These are phyloP conservation scores for Sylvicola fuscatus DNA, from an alignment of 2,888 invertebrate genomes.

Conservation along the genomic window DNA sequence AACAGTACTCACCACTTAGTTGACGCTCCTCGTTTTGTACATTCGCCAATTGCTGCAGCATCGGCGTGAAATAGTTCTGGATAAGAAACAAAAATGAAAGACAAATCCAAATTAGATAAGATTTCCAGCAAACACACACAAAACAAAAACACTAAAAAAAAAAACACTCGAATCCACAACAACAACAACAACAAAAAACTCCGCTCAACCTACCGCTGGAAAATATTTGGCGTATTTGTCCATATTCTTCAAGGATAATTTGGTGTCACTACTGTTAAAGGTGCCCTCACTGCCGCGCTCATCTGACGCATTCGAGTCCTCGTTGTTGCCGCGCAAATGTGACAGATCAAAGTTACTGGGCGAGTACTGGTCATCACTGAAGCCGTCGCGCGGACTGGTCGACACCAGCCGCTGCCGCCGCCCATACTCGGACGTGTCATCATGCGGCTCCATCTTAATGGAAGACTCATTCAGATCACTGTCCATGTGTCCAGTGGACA, in stretches of 20 bases:
- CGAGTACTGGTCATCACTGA: too few relatives aligned
- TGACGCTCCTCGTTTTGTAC: slow-evolving; percentile 10
- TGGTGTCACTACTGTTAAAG: slow-evolving; percentile 2
- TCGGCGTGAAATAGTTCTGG: slow-evolving; percentile 9
- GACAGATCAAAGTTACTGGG: too few relatives aligned
- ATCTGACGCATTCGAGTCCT: background rate
- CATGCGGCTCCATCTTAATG: too few relatives aligned
- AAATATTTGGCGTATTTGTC: slow-evolving; percentile 9
- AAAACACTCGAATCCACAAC: background rate
- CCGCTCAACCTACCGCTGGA: slow-evolving; percentile 8
- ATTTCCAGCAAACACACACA: background rate
- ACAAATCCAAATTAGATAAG: background rate
- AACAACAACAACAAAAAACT: background rate
- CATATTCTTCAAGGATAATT: slow-evolving; percentile 8
- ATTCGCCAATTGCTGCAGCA: slow-evolving; percentile 10
- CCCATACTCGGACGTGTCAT: too few relatives aligned
- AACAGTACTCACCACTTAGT: slow-evolving; percentile 9
- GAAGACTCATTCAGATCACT: background rate
- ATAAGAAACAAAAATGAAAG: too few relatives aligned
- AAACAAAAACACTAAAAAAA: slow-evolving; percentile 2
- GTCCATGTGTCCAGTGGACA: too few relatives aligned
- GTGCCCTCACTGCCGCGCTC: background rate
- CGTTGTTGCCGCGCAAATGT: too few relatives aligned
- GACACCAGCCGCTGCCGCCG: too few relatives aligned
- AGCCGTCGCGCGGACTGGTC: too few relatives aligned